A percentile compares a stretch with the other conserved stretches of the same genome.
Conservation (phyloP, 2,888 invertebrate species). For the Leucozona laternaria region DNA sequence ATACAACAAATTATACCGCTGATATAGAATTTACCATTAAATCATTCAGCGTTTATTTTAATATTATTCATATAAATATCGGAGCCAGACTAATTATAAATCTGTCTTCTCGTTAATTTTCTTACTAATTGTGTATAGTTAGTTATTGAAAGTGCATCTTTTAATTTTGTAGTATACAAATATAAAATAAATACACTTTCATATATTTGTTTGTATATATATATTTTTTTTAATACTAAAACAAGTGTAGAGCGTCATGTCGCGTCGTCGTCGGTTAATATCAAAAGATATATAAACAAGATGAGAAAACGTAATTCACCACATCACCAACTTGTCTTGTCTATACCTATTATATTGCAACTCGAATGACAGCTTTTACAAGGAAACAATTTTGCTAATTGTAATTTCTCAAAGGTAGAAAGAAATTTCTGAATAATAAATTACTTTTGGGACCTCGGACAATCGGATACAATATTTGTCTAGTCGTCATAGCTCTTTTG, state of each 20-base stretch:
- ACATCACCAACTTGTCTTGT: conserved; percentile 22
- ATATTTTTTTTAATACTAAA: neutral
- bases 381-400: neutral
- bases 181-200: neutral
- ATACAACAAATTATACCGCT: neutral
- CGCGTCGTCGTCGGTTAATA: conserved; percentile 3
- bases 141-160: conserved; percentile 20
- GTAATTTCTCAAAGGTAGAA: neutral
- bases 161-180: neutral
- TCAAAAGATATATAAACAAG: conserved; percentile 26
- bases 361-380: conserved; percentile 25
- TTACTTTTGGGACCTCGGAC: conserved; percentile 3
- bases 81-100: conserved; percentile 13
- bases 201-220: too few species aligned
- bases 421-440: conserved; percentile 4
- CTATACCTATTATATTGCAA: neutral
- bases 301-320: conserved; percentile 13
- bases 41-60: neutral
- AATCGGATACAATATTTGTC: neutral
- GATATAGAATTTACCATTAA: neutral
- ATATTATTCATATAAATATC: neutral
- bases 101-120: neutral
- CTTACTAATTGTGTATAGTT: neutral
- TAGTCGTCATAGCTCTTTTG: neutral
- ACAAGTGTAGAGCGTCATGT: conserved; percentile 3